phyloP scores from a whole-genome alignment of 2,113 vertebrate genomes.

The human region GRCh38 chr1:185480001-185480500 shows the following conservation, averaged over 20 bases:
- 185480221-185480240: not conserved
- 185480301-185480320: not conserved
- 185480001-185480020: conserved; percentile 37
- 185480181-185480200: conserved; percentile 7
- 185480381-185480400: not conserved
- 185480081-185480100: conserved; percentile 77
- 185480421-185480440: too few relatives aligned
- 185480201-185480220: not conserved
- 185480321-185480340: not conserved
- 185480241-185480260: not conserved
- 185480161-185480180: conserved; percentile 54
- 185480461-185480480: conserved; percentile 21
- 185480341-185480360: not conserved
- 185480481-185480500: not conserved
- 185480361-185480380: not conserved
- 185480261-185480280: not conserved
- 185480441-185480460: not conserved
- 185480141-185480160: conserved; percentile 32
- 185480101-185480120: conserved; percentile 70
- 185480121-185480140: conserved; percentile 62
- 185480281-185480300: not conserved
- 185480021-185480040: not conserved
- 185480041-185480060: conserved; percentile 48
- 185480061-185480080: conserved; percentile 66
- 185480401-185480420: not conserved